phyloP scores from a whole-genome alignment of 2,888 invertebrate genomes.

The Ametastegia equiseti region DNA sequence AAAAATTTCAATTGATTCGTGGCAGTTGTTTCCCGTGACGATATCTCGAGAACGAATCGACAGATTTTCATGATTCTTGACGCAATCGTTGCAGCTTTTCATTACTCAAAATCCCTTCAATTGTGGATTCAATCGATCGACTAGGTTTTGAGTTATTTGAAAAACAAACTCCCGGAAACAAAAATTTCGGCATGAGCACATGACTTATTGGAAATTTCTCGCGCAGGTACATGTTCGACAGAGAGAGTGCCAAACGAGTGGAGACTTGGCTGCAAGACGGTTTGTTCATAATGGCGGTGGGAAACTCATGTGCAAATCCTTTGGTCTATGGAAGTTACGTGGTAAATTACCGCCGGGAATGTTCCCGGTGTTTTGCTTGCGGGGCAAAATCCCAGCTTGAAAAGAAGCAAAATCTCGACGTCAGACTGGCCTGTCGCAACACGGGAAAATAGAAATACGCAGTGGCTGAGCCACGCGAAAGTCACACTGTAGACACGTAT shows the following conservation, averaged over 20 bases:
- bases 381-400: no score
- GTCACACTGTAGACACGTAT: slow-evolving; percentile 12
- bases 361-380: slow-evolving; percentile 70
- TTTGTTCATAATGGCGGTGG: slow-evolving; percentile 88
- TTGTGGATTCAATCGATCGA: no score
- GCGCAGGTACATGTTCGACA: slow-evolving; percentile 85
- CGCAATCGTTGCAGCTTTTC: no score
- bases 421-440: slow-evolving; percentile 51
- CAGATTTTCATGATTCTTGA: no score
- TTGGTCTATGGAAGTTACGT: slow-evolving; percentile 87
- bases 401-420: background rate
- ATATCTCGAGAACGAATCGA: no score
- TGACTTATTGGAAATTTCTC: no score
- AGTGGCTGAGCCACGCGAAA: slow-evolving; percentile 34
- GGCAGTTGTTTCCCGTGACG: no score
- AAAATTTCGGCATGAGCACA: no score
- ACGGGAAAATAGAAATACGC: slow-evolving; percentile 48
- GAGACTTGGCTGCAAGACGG: slow-evolving; percentile 83
- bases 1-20: no score
- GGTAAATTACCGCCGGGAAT: slow-evolving; percentile 78
- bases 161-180: no score
- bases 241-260: slow-evolving; percentile 82
- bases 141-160: no score
- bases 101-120: no score
- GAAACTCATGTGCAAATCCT: slow-evolving; percentile 89